Conservation (phyloP, 2,797 vertebrate genomes). For the Huso huso region DNA sequence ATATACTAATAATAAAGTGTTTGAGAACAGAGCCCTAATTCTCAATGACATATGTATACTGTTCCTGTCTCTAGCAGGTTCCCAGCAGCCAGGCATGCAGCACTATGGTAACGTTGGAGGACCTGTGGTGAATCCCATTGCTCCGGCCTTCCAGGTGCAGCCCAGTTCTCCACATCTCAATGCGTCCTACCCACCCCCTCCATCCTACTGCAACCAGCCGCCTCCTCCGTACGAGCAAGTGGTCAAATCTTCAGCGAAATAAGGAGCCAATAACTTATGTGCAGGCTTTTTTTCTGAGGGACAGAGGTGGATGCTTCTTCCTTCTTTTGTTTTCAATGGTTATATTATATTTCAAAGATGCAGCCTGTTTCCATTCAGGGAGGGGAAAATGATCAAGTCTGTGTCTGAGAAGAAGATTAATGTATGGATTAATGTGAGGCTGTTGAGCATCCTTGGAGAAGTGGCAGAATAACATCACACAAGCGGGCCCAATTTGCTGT, state of each 20-base stretch:
- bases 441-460: too few species aligned
- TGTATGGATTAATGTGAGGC: too few species aligned
- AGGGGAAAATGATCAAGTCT: not conserved
- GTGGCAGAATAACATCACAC: too few species aligned
- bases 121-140: slow-evolving; percentile 53
- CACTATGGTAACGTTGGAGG: slow-evolving; percentile 75
- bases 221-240: slow-evolving; percentile 90
- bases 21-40: too few species aligned
- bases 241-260: slow-evolving; percentile 73
- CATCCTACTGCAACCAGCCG: slow-evolving; percentile 91
- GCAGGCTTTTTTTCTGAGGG: too few species aligned
- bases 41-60: too few species aligned
- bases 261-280: slow-evolving; percentile 13
- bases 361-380: slow-evolving; percentile 4
- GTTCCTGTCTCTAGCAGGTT: slow-evolving; percentile 54
- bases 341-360: not conserved
- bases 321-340: slow-evolving; percentile 24
- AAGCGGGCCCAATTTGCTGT: too few species aligned
- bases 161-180: slow-evolving; percentile 70
- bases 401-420: too few species aligned
- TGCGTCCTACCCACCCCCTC: slow-evolving; percentile 75
- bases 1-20: too few species aligned
- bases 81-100: slow-evolving; percentile 73
- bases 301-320: slow-evolving; percentile 7
- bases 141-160: slow-evolving; percentile 69